These are phyloP conservation scores for Atherix ibis DNA, from an alignment of 2,888 invertebrate species.

Conservation along the genomic window DNA sequence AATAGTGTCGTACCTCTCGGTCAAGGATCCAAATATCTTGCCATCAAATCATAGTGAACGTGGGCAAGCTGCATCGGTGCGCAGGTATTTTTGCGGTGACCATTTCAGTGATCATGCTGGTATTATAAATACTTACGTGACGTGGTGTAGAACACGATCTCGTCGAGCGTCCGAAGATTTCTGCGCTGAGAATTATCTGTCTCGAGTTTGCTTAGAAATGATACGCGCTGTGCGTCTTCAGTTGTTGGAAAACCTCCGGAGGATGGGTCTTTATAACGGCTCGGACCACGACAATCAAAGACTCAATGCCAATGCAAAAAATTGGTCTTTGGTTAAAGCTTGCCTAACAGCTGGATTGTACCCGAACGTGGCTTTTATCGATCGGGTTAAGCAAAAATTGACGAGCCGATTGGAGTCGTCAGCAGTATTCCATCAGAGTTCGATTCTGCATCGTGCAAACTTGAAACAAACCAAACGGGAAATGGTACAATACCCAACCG, in stretches of 20 bases:
- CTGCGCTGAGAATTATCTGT: conserved; percentile 61
- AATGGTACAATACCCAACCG: conserved; percentile 40
- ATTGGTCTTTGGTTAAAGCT: conserved; percentile 84
- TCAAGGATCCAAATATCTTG: conserved; percentile 61
- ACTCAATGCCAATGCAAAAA: conserved; percentile 65
- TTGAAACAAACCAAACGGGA: conserved; percentile 1
- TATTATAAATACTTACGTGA: conserved; percentile 61
- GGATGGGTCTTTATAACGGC: conserved; percentile 48
- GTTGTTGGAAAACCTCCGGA: conserved; percentile 63
- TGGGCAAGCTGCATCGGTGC: conserved; percentile 43
- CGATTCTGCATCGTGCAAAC: conserved; percentile 26
- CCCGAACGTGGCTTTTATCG: conserved; percentile 69
- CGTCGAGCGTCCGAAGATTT: conserved; percentile 31
- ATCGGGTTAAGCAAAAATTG: conserved; percentile 43
- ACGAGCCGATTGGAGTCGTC: conserved; percentile 45
- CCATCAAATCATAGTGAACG: conserved; percentile 47
- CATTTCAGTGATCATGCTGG: conserved; percentile 84
- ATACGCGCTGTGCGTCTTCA: conserved; percentile 72
- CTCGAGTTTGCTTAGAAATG: conserved; percentile 76
- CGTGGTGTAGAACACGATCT: conserved; percentile 27
- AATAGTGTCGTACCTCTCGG: conserved; percentile 70
- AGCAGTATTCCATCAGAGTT: conserved; percentile 43
- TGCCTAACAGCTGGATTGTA: conserved; percentile 79
- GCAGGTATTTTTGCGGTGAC: conserved; percentile 55
- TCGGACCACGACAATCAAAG: conserved; percentile 46